These are phyloP conservation scores for Lamprotornis superbus DNA, from an alignment of 2,113 vertebrate genomes.

Conservation along the genomic window DNA sequence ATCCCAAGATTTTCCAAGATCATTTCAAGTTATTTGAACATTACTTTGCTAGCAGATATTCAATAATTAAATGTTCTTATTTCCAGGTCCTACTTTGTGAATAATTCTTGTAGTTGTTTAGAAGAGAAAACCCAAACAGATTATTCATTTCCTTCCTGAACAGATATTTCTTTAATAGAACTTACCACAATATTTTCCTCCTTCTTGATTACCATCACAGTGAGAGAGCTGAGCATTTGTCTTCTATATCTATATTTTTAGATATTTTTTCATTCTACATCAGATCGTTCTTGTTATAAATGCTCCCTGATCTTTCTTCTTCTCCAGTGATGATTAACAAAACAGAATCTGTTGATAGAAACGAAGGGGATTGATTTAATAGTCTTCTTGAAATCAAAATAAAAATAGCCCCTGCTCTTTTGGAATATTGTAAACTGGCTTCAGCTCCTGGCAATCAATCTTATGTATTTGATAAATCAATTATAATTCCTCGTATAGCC, in stretches of 20 bases:
- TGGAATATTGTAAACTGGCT: not conserved
- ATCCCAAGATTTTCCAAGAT: not conserved
- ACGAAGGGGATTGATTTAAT: not conserved
- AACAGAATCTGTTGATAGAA: not conserved
- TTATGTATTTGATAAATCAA: not conserved
- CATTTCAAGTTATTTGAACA: not conserved
- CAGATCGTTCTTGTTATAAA: not conserved
- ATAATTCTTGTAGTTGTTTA: not conserved
- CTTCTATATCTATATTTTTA: not conserved
- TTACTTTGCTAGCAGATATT: not conserved
- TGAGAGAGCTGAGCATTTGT: not conserved
- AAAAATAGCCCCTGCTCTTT: not conserved
- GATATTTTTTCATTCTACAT: not conserved
- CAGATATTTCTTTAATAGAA: not conserved
- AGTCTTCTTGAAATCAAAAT: not conserved
- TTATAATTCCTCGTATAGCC: not conserved
- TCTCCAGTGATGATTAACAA: not conserved
- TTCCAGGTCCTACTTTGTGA: not conserved
- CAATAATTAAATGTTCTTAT: not conserved
- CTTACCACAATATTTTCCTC: not conserved
- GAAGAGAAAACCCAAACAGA: not conserved
- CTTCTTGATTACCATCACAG: not conserved
- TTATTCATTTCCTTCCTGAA: not conserved
- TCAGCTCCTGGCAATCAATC: not conserved
- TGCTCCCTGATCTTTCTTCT: not conserved